Percentiles rank a stretch among this genome's conserved stretches.
Conservation (phyloP, 1,140 invertebrate genomes). For the Leucophenga varia region DNA sequence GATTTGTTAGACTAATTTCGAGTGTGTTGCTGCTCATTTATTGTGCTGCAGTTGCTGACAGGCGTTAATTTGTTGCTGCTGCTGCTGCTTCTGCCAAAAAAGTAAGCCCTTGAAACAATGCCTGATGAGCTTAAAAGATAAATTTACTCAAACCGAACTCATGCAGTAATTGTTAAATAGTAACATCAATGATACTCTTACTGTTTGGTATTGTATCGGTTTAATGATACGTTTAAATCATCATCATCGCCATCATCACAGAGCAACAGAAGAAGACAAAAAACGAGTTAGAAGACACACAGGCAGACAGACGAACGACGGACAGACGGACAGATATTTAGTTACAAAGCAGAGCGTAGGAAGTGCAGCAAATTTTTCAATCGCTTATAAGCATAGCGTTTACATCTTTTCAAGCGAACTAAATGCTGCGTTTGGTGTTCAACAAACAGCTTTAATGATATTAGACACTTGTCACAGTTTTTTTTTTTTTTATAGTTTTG, state of each 20-base stretch:
- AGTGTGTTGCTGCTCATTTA: not conserved
- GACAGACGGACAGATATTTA: too few species aligned
- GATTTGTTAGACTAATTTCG: too few species aligned
- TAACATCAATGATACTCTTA: conserved; percentile 20
- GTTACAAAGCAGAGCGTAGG: conserved; percentile 6
- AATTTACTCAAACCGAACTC: conserved; percentile 30
- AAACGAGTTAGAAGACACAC: too few species aligned
- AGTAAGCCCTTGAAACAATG: conserved; percentile 38
- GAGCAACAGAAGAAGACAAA: too few species aligned
- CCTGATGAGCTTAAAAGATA: conserved; percentile 52
- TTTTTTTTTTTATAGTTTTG: too few species aligned
- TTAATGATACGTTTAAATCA: conserved; percentile 1
- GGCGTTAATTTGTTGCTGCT: conserved; percentile 34
- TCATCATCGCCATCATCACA: not conserved
- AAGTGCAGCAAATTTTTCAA: conserved; percentile 11
- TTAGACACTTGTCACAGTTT: conserved; percentile 37
- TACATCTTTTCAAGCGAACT: too few species aligned
- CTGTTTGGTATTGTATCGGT: too few species aligned
- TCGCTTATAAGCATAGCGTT: too few species aligned
- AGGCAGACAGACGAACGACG: too few species aligned
- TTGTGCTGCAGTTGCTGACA: conserved; percentile 21
- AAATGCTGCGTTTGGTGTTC: conserved; percentile 29
- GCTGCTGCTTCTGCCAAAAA: conserved; percentile 2
- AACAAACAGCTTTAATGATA: conserved; percentile 27
- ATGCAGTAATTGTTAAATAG: conserved; percentile 14